phyloP scores from a whole-genome alignment of 53 echinoderm and acorn worm species.

The Holothuria leucospilota region DNA sequence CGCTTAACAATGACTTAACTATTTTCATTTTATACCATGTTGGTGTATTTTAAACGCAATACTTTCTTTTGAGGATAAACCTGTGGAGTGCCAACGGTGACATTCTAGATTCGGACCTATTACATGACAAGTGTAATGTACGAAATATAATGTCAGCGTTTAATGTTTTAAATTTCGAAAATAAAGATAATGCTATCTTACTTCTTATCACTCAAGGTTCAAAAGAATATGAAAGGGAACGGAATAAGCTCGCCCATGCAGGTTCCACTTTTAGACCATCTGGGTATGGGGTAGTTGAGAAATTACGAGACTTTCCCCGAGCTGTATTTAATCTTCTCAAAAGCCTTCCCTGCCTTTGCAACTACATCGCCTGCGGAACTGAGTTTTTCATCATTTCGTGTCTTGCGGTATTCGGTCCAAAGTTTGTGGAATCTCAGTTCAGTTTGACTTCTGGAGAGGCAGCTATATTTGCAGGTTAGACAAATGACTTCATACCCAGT shows the following conservation, averaged over 20 bases:
- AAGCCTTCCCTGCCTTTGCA: conserved; percentile 85
- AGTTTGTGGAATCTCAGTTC: conserved; percentile 96
- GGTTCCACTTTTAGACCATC: conserved; percentile 73
- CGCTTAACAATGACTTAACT: no score
- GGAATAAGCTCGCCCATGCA: conserved; percentile 22
- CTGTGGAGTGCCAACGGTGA: no score
- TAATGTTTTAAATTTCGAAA: no score
- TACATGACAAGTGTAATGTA: no score
- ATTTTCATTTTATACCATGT: no score
- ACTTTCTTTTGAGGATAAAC: no score
- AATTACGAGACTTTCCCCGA: conserved; percentile 81
- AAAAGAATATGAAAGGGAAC: conserved; percentile 13
- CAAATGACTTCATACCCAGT: no score
- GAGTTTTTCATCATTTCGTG: conserved; percentile 87
- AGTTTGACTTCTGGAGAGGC: conserved; percentile 82
- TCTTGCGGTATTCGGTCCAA: conserved; percentile 92
- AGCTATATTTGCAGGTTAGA: conserved; percentile 85
- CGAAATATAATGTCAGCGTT: no score
- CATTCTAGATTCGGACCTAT: no score
- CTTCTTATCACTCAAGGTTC: not conserved
- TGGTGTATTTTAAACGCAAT: no score
- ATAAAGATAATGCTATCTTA: no score
- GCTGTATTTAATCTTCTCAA: conserved; percentile 75
- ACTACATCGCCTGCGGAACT: conserved; percentile 72
- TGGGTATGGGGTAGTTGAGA: conserved; percentile 67